Base-by-base conservation (phyloP, 2,888 invertebrate genomes). In the Lydus trimaculatus region DNA sequence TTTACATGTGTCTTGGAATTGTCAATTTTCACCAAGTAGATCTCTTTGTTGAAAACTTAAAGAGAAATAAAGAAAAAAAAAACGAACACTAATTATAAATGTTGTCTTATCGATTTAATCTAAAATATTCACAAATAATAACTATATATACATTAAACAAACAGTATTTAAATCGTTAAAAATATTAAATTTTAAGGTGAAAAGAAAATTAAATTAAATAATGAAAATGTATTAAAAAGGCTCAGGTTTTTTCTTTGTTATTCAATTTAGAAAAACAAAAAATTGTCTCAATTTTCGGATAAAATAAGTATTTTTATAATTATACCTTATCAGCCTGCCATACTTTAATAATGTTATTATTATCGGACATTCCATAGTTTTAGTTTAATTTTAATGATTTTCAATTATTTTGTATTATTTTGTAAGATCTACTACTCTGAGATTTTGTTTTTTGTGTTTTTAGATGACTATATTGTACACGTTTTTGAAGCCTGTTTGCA, bases 1-100 rank as follows among this genome's bases (percentile, higher is more conserved):
- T 69, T 64, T 61, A 36, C 28, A 67, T 63, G 69, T 69, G 69
- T 65, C 65, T 69, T 69, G 69, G 61, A 63, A 69, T 65, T 69
- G 69, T 69, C 69, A 69, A 69, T 69, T 69, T 62, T 64, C 68
- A 52, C 23, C 13, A 52, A 23, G 5, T 52, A 13, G 56, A 33
- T 52, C 59, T 28, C 28, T 58, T 65, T n/a, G 52, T n/a, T 31
- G 15, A 13, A 56, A 31, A 15, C 28, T 61, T 66, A 31, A 36
- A 36, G n/a, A 17, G 9, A 33, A 33, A 25, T 56, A 25, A 23
- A 33, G 36, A 9, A 36, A 36, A 36, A 43, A n/a, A 43, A 43
- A 43, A 13, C 43, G 17, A 43, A 58, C 56, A 66, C 60, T 58
- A n/a, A n/a, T n/a, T n/a, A 31, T 66, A 52, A 56, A 60, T 67